Evolutionary conservation across 2,113 vertebrate species (phyloP).

Genomic region (Sylvilagus bachmani): DNA sequence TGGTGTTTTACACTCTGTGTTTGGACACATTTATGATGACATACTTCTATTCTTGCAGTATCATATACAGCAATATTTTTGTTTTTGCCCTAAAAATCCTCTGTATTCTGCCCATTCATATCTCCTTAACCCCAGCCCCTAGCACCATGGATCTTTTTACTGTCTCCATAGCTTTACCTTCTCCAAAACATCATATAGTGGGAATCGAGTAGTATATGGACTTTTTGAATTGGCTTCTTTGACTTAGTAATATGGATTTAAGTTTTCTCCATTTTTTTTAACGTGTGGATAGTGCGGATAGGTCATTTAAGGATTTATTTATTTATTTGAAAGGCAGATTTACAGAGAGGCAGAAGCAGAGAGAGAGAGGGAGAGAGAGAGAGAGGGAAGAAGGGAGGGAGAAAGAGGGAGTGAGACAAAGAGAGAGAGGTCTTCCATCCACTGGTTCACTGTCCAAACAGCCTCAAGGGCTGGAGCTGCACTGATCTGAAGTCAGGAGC

Average conservation of each 20-base stretch:
- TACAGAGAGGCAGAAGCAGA: too few species aligned
- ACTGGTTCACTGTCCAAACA: too few species aligned
- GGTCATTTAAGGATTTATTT: too few species aligned
- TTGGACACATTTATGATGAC: neutral
- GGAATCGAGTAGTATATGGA: neutral
- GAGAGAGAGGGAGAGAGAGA: too few species aligned
- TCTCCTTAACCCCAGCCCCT: neutral
- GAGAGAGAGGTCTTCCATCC: too few species aligned
- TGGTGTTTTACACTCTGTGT: neutral
- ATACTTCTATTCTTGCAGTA: neutral
- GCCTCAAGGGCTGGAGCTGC: too few species aligned
- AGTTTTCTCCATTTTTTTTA: neutral
- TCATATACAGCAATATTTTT: neutral
- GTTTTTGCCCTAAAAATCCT: neutral
- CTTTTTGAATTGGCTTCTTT: neutral
- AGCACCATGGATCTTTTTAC: neutral
- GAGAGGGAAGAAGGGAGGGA: too few species aligned
- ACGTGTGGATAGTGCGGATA: too few species aligned
- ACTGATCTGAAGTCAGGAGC: too few species aligned
- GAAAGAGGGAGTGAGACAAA: too few species aligned
- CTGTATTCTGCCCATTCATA: neutral
- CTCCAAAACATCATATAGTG: neutral
- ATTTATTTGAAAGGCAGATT: too few species aligned
- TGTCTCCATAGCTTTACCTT: neutral
- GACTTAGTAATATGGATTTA: neutral